These are phyloP conservation scores for Oncorhynchus clarkii DNA, from an alignment of 2,113 vertebrate genomes.

Conservation along the genomic window DNA sequence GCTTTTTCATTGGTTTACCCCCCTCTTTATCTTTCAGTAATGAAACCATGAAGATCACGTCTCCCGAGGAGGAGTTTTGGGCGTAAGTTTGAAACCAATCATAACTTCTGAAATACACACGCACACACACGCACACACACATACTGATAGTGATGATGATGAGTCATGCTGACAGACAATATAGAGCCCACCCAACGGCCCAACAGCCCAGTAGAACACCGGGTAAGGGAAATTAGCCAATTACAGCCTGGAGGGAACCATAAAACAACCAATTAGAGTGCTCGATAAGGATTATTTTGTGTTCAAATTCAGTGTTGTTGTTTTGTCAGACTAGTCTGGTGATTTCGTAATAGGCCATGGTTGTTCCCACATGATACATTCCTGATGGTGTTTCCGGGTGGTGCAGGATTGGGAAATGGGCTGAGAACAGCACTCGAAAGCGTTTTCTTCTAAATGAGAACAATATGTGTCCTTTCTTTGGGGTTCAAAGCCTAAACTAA, in stretches of 20 bases:
- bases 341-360: background rate
- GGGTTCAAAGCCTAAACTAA: conserved; percentile 4
- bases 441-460: conserved; percentile 19
- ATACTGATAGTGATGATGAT: background rate
- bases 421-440: background rate
- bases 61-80: conserved; percentile 69
- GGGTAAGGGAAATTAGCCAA: background rate
- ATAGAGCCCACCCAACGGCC: background rate
- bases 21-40: conserved; percentile 8
- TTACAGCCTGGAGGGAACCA: background rate
- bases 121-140: background rate
- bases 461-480: conserved; percentile 19
- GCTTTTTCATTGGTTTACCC: background rate
- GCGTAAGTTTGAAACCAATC: conserved; percentile 51
- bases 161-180: conserved; percentile 7
- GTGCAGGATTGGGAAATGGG: conserved; percentile 23
- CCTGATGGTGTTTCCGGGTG: conserved; percentile 16
- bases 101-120: background rate
- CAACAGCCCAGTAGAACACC: background rate
- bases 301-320: background rate
- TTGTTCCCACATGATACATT: conserved; percentile 23
- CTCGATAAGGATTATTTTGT: background rate
- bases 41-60: accelerated
- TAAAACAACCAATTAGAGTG: background rate
- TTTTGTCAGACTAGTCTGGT: no score